Conservation (phyloP, 2,888 invertebrate species). For the Dicyrtomina minuta region DNA sequence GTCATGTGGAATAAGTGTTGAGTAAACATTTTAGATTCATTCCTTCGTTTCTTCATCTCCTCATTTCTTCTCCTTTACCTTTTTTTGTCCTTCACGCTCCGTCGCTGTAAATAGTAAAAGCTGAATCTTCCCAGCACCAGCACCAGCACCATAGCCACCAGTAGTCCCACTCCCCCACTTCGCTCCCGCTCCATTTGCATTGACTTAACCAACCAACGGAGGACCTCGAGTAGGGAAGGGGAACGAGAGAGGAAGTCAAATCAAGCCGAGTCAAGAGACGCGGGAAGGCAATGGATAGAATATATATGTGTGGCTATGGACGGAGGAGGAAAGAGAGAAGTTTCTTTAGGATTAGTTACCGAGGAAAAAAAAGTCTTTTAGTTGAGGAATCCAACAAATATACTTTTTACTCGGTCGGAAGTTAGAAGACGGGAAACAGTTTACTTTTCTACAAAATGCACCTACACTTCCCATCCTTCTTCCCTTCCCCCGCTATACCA, state of each 20-base stretch:
- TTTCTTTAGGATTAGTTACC: no score
- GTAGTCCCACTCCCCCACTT: neutral
- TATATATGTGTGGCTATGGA: no score
- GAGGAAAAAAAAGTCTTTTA: no score
- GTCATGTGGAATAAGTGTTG: conserved; percentile 28
- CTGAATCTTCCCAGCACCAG: neutral
- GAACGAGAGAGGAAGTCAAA: neutral
- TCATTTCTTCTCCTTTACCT: neutral
- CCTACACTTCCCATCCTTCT: no score
- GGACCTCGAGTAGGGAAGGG: neutral
- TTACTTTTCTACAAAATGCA: no score
- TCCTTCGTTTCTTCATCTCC: conserved; percentile 5
- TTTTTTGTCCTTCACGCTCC: no score
- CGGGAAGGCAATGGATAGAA: neutral
- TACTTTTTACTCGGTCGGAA: neutral
- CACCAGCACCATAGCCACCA: neutral
- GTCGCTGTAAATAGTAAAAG: neutral
- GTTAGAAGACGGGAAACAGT: neutral
- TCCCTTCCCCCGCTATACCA: no score
- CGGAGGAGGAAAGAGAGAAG: no score
- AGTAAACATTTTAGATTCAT: conserved; percentile 28
- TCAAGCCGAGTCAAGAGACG: neutral
- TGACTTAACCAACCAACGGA: neutral
- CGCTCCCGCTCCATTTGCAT: neutral
- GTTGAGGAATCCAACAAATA: no score